phyloP scores from a whole-genome alignment of 2,888 invertebrate species.

The Gymnoscelis rufifasciata region DNA sequence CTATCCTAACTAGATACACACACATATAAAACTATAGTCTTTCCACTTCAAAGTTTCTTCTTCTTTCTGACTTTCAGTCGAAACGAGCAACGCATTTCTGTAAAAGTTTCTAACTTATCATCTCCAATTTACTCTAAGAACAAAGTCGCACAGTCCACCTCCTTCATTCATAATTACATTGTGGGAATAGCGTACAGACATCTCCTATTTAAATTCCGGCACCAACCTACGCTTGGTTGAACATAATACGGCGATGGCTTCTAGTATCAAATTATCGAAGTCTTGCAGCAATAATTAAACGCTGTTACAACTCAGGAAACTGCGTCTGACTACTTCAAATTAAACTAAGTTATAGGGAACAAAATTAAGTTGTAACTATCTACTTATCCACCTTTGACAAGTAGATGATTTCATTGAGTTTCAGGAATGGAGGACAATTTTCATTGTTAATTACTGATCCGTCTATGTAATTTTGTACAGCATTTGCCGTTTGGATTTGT shows the following conservation, averaged over 20 bases:
- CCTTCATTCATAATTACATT: too few relatives aligned
- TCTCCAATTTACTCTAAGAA: too few relatives aligned
- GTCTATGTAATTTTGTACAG: neutral
- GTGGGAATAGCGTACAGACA: neutral
- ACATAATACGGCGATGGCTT: slow-evolving; percentile 52
- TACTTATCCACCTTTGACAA: slow-evolving; percentile 36
- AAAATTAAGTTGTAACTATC: slow-evolving; percentile 53
- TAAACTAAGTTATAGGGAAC: slow-evolving; percentile 61
- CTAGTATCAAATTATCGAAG: slow-evolving; percentile 62
- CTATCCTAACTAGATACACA: too few relatives aligned
- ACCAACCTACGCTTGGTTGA: slow-evolving; percentile 39
- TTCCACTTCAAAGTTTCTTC: too few relatives aligned
- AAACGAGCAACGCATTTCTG: neutral
- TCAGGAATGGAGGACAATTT: slow-evolving; percentile 2
- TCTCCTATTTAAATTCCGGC: slow-evolving; percentile 30
- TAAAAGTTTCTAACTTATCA: neutral
- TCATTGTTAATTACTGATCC: neutral
- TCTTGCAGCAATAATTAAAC: slow-evolving; percentile 66
- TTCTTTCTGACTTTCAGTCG: too few relatives aligned
- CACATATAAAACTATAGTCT: too few relatives aligned
- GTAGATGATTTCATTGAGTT: slow-evolving; percentile 26
- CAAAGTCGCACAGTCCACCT: too few relatives aligned
- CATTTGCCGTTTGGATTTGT: too few relatives aligned
- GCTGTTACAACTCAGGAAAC: slow-evolving; percentile 39
- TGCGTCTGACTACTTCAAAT: slow-evolving; percentile 63